Percentiles rank a stretch among this genome's conserved stretches.
Evolutionary conservation across 2,797 vertebrate species (phyloP).

Genomic region (Karalla daura): DNA sequence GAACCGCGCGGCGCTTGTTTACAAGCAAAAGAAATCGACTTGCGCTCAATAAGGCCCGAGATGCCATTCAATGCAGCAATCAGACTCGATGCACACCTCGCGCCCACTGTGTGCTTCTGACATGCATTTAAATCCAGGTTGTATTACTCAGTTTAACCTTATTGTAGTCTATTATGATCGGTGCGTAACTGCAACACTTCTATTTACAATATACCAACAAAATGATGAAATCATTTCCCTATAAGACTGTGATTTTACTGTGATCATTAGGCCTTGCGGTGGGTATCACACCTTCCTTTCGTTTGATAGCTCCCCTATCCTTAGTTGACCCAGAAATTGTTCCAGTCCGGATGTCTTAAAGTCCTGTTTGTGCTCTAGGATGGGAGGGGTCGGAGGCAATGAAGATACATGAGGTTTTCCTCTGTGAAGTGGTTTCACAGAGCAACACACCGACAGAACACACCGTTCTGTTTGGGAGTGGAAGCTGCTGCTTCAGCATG

Average conservation of each 20-base stretch:
- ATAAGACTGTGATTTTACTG: not conserved
- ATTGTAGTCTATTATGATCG: not conserved
- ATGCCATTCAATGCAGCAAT: not conserved
- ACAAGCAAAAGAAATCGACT: not conserved
- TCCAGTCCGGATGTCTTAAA: not conserved
- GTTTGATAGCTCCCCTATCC: not conserved
- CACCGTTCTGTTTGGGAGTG: not conserved
- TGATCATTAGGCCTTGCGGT: not conserved
- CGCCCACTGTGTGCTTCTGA: not conserved
- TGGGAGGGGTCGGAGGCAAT: not conserved
- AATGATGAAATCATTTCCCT: not conserved
- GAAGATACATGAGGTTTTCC: not conserved
- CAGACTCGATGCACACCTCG: not conserved
- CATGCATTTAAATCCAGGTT: not conserved
- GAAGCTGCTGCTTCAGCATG: not conserved
- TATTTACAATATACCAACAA: not conserved
- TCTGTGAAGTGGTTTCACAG: not conserved
- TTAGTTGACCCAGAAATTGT: not conserved
- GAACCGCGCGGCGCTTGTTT: not conserved
- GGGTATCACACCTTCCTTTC: not conserved
- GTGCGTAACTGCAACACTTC: not conserved
- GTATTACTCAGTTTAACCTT: not conserved
- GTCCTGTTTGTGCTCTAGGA: not conserved
- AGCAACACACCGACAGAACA: too few species aligned
- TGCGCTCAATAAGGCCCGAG: not conserved